Percentiles rank a stretch among this genome's conserved stretches.
Conservation (phyloP, 2,113 vertebrate genomes). For the Larimichthys crocea region DNA sequence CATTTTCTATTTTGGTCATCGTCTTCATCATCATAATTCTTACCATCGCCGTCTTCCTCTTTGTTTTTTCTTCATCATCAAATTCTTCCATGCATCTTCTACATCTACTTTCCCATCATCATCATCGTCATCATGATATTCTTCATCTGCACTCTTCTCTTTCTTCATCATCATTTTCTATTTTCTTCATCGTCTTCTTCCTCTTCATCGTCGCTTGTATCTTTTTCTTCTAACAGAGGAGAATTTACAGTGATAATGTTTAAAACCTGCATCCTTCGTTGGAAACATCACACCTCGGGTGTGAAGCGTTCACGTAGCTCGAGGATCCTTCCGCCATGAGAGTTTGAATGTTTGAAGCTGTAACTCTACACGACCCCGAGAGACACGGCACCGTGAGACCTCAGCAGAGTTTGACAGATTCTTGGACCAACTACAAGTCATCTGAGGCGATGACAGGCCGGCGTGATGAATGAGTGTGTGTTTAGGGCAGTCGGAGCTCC, state of each 20-base stretch:
- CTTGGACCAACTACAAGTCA: slow-evolving; percentile 45
- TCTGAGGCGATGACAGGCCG: slow-evolving; percentile 59
- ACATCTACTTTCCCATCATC: too few species aligned
- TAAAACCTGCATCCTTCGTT: neutral
- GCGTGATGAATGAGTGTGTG: slow-evolving; percentile 70
- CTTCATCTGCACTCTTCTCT: neutral
- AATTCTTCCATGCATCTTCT: too few species aligned
- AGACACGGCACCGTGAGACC: slow-evolving; percentile 13
- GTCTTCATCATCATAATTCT: too few species aligned
- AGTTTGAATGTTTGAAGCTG: neutral
- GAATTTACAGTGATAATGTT: neutral
- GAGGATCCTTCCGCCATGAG: neutral
- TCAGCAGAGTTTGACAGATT: slow-evolving; percentile 35
- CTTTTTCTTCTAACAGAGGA: neutral
- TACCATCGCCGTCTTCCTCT: too few species aligned
- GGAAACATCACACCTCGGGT: neutral
- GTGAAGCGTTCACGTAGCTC: too few species aligned
- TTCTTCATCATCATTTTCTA: neutral
- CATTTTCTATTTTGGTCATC: neutral
- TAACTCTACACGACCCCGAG: neutral
- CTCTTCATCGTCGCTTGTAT: too few species aligned
- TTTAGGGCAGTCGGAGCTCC: slow-evolving; percentile 62
- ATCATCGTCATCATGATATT: neutral
- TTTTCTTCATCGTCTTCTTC: neutral
- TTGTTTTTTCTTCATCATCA: too few species aligned